phyloP scores from a whole-genome alignment of 2,113 vertebrate genomes.

The Canis aureus region DNA sequence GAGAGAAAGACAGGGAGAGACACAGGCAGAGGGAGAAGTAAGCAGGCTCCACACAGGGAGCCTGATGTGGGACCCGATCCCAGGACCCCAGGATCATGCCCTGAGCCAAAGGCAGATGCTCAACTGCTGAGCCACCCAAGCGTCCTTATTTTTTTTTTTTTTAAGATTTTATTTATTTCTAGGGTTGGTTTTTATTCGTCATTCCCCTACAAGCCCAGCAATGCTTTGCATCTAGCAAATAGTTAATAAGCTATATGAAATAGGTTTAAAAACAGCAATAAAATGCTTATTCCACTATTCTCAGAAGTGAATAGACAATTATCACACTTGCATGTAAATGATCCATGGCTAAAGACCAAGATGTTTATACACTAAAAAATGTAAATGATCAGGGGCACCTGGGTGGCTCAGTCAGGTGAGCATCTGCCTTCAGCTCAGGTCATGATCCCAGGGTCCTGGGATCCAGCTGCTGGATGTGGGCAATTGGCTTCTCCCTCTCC shows the following conservation, averaged over 20 bases:
- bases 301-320: background rate
- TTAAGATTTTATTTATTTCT: too few relatives aligned
- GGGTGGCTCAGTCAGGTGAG: background rate
- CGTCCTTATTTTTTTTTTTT: too few relatives aligned
- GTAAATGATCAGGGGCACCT: background rate
- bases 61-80: too few relatives aligned
- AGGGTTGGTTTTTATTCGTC: background rate
- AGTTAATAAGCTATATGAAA: background rate
- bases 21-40: too few relatives aligned
- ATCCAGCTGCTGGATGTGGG: background rate
- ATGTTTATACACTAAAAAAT: background rate
- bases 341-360: background rate
- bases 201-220: background rate
- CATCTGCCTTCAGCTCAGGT: background rate
- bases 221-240: background rate
- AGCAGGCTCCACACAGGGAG: too few relatives aligned
- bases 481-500: background rate
- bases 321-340: background rate
- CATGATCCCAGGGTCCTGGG: background rate
- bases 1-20: too few relatives aligned
- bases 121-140: too few relatives aligned
- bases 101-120: too few relatives aligned
- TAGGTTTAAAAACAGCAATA: background rate
- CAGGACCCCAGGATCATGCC: too few relatives aligned
- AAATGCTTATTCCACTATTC: conserved; percentile 22